Evolutionary conservation across 1,140 invertebrate species (phyloP).

Genomic region (Berghia stephanieae): DNA sequence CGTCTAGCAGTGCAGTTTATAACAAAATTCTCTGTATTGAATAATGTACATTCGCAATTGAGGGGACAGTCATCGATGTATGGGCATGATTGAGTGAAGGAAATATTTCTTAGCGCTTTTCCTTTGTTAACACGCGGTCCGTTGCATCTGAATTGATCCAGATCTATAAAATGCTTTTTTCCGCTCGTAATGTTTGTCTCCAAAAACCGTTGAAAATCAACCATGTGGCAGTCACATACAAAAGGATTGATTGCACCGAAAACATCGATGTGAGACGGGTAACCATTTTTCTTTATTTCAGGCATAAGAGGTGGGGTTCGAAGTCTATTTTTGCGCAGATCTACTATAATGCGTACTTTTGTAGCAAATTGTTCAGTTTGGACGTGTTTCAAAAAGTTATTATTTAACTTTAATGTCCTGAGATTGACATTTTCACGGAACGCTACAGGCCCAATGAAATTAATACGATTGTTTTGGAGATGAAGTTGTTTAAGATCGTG

Average conservation of each 20-base stretch:
- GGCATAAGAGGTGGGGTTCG: conserved; percentile 31
- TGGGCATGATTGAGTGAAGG: conserved; percentile 20
- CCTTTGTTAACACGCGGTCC: conserved; percentile 1
- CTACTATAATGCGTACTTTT: conserved; percentile 17
- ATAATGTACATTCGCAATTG: conserved; percentile 20
- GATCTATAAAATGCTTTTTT: conserved; percentile 22
- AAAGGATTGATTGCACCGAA: conserved; percentile 33
- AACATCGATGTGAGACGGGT: conserved; percentile 16
- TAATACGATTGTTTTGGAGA: conserved; percentile 27
- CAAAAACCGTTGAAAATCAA: conserved; percentile 34
- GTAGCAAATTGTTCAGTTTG: conserved; percentile 24
- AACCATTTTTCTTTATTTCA: not conserved
- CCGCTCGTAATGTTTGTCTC: not conserved
- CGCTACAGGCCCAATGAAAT: not conserved
- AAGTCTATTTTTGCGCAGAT: conserved; percentile 33
- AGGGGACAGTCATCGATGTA: conserved; percentile 28
- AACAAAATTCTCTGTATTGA: not conserved
- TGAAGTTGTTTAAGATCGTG: conserved; percentile 13
- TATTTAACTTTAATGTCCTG: conserved; percentile 16
- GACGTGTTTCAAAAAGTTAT: conserved; percentile 23
- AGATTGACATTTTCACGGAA: conserved; percentile 8
- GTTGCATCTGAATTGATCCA: conserved; percentile 18
- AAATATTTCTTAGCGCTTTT: not conserved
- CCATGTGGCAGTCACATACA: conserved; percentile 37
- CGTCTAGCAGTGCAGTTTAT: conserved; percentile 29